Evolutionary conservation across 2,113 vertebrate genomes (phyloP), one percentile per base, ranked within the genome.

Genomic region (Leiothrix lutea): DNA sequence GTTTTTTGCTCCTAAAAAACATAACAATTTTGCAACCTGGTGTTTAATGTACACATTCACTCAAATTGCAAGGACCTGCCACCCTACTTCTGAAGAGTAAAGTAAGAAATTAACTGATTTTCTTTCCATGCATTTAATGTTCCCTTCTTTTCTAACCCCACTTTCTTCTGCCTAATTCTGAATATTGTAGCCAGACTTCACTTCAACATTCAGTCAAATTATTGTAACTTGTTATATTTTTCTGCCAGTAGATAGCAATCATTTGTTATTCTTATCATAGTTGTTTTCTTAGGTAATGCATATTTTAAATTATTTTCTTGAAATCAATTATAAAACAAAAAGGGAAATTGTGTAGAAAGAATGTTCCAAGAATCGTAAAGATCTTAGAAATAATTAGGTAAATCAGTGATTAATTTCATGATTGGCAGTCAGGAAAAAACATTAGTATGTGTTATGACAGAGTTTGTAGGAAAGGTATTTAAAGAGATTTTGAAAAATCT

Each of bases 401-500:
- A 75, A 87, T 82, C 58, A 50, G 8, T 62, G 73, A 75, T 92
- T 82, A 81, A 67, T 88, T 69, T 83, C 3, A 44, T 72, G 53
- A 75, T 51, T 90, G 36, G 10, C 44, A 91, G 54, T 51, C 29
- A 72, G 48, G 28, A 83, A 40, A 86, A 90, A 80, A 51, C 45
- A 70, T 60, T 80, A 58, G 23, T 48, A 17, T 45, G 17, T 86
- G 45, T 88, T 88, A 80, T 86, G 86, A 67, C 33, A 80, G 65
- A 65, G 13, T 71, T 78, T 82, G 64, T 51, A 82, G 47, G 12
- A 91, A 92, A 95, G 44, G 47, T 84, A 62, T 90, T 95, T 81
- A 83, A 83, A 95, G 75, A 89, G 12, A 58, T 53, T 66, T 91
- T 75, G 48, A 94, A 90, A 92, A 89, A 95, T 85, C 90, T 83